phyloP scores from a whole-genome alignment of 2,797 vertebrate species.

The Hypotaenidia philippensis region DNA sequence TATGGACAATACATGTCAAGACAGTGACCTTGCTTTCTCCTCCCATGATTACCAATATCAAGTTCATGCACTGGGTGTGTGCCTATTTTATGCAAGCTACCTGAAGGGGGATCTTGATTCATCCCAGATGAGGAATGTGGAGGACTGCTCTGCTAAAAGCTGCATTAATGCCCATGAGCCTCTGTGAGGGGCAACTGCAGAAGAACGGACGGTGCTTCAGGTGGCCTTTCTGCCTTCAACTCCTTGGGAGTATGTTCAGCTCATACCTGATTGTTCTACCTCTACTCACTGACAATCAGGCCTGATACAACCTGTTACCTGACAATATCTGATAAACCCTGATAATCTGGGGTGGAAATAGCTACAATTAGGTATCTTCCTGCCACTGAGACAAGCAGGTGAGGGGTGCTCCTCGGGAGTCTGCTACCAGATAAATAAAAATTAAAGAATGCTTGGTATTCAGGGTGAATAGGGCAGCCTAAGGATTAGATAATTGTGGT shows the following conservation, averaged over 20 bases:
- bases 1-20: not conserved
- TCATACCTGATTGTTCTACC: not conserved
- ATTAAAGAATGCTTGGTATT: not conserved
- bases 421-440: not conserved
- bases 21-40: not conserved
- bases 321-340: not conserved
- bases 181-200: not conserved
- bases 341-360: not conserved
- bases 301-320: not conserved
- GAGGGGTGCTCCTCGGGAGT: not conserved
- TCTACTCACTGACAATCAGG: not conserved
- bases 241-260: not conserved
- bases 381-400: not conserved
- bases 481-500: not conserved
- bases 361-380: not conserved
- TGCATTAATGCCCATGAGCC: not conserved
- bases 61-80: not conserved
- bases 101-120: not conserved
- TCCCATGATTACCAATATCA: not conserved
- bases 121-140: not conserved
- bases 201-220: not conserved
- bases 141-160: not conserved
- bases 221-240: not conserved
- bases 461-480: not conserved
- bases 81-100: not conserved